These are phyloP conservation scores for Erpobdella octoculata DNA, from an alignment of 2,888 invertebrate genomes.

Conservation along the genomic window DNA sequence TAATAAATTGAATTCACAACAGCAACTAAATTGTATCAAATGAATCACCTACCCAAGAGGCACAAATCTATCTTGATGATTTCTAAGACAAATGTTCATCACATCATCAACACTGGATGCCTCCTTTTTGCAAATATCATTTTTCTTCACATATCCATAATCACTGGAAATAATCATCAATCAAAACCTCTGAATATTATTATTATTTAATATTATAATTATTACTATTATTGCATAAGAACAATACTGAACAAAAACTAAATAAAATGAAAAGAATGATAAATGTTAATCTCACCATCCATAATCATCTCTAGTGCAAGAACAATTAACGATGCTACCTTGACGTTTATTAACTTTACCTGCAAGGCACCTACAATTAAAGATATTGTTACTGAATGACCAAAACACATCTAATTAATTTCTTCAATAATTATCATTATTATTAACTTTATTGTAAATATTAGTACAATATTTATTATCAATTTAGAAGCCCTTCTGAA, in stretches of 20 bases:
- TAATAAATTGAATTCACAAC: no score
- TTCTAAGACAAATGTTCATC: slow-evolving; percentile 46
- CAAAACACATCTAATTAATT: background rate
- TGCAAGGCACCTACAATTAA: slow-evolving; percentile 46
- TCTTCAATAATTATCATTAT: no score
- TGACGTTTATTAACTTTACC: slow-evolving; percentile 40
- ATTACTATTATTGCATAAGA: background rate
- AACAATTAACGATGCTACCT: slow-evolving; percentile 38
- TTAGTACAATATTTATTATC: no score
- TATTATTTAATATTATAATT: background rate
- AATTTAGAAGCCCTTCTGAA: no score
- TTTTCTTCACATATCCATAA: slow-evolving; percentile 45
- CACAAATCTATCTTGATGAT: slow-evolving; percentile 44
- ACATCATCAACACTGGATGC: slow-evolving; percentile 39
- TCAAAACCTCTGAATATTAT: background rate
- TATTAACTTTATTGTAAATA: no score
- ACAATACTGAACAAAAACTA: background rate
- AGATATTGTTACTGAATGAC: background rate
- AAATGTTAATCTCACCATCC: slow-evolving; percentile 50
- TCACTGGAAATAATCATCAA: slow-evolving; percentile 42
- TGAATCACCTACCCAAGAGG: slow-evolving; percentile 45
- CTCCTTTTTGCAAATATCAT: slow-evolving; percentile 42
- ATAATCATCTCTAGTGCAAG: slow-evolving; percentile 49
- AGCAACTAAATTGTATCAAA: no score
- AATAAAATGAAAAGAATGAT: background rate